Conservation (phyloP, 1,140 invertebrate genomes). For the Euwallacea similis region DNA sequence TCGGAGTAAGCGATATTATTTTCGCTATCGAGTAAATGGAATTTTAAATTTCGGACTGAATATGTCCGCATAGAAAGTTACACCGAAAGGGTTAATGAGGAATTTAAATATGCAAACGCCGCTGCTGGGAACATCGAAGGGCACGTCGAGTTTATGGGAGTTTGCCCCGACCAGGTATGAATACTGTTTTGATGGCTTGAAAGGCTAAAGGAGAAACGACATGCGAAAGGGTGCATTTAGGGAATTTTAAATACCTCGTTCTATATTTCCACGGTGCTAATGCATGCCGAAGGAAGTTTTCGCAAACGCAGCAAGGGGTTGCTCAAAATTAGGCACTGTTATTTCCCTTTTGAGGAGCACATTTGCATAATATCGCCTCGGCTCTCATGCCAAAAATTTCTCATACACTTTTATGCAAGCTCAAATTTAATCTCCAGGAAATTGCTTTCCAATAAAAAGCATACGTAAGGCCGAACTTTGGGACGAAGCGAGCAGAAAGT, state of each 20-base stretch:
- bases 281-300: too few relatives aligned
- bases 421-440: slow-evolving; percentile 9
- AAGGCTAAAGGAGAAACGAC: slow-evolving; percentile 2
- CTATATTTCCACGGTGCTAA: not conserved
- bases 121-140: slow-evolving; percentile 10
- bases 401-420: too few relatives aligned
- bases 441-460: slow-evolving; percentile 23
- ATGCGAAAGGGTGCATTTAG: slow-evolving; percentile 1
- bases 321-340: too few relatives aligned
- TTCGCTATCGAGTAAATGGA: slow-evolving; percentile 38
- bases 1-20: slow-evolving; percentile 38
- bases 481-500: slow-evolving; percentile 16
- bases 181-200: slow-evolving; percentile 25
- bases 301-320: too few relatives aligned
- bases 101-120: slow-evolving; percentile 37
- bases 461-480: slow-evolving; percentile 10
- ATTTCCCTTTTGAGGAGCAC: not conserved
- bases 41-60: slow-evolving; percentile 34
- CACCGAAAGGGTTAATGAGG: slow-evolving; percentile 35
- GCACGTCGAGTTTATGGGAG: slow-evolving; percentile 17
- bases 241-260: slow-evolving; percentile 8
- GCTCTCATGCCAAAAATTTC: too few relatives aligned
- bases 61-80: slow-evolving; percentile 29
- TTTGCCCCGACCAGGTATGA: slow-evolving; percentile 15
- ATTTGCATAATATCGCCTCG: too few relatives aligned